Evolutionary conservation across 1,140 invertebrate species (phyloP).

Genomic region (Mamestra configurata): DNA sequence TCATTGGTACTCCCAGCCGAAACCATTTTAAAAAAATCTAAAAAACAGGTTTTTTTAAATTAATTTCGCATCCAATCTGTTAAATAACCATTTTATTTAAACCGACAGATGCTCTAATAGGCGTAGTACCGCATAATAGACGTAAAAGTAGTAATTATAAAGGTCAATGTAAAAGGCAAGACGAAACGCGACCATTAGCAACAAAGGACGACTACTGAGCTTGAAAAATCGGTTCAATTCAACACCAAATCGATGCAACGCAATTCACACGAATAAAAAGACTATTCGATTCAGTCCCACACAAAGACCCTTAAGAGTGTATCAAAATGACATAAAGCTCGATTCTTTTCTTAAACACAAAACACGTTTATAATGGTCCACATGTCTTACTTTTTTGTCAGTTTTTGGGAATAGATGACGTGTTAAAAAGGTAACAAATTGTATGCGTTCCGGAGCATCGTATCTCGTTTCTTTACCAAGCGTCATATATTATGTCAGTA

Average conservation of each 20-base stretch:
- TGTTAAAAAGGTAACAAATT: conserved; percentile 86
- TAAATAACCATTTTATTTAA: conserved; percentile 26
- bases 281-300: conserved; percentile 72
- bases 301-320: conserved; percentile 81
- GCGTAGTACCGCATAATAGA: conserved; percentile 57
- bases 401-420: conserved; percentile 84
- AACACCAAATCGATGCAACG: conserved; percentile 74
- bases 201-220: conserved; percentile 84
- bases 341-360: conserved; percentile 78
- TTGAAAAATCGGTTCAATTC: conserved; percentile 87
- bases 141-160: conserved; percentile 72
- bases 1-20: too few species aligned
- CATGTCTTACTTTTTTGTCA: conserved; percentile 74
- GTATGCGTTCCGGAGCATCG: conserved; percentile 55
- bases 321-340: conserved; percentile 87
- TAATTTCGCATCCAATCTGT: conserved; percentile 35
- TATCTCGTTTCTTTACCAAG: conserved; percentile 70
- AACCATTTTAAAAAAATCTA: too few species aligned
- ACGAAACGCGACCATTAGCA: conserved; percentile 70
- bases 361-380: conserved; percentile 81
- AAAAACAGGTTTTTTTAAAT: too few species aligned
- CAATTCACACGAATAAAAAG: conserved; percentile 79
- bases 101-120: conserved; percentile 55
- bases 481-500: conserved; percentile 73
- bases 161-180: conserved; percentile 63